Conservation (phyloP, 2,113 vertebrate genomes). For the Numenius arquata region DNA sequence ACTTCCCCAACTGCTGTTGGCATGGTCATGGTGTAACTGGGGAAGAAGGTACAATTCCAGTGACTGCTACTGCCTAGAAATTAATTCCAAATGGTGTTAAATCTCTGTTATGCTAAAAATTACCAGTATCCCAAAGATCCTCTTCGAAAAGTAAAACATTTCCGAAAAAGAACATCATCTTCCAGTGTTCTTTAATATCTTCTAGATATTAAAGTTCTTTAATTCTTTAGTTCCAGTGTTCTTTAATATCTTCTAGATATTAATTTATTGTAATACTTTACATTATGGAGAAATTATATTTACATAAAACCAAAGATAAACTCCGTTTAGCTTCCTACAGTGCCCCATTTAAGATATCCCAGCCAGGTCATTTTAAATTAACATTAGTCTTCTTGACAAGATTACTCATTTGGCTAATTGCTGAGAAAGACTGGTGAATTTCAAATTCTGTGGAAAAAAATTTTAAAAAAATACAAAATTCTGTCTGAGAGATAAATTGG, state of each 20-base stretch:
- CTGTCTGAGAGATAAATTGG: not conserved
- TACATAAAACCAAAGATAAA: not conserved
- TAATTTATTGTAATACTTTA: not conserved
- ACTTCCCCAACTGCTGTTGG: not conserved
- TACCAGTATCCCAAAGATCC: not conserved
- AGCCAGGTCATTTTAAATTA: not conserved
- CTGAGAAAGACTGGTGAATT: not conserved
- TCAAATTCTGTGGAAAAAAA: not conserved
- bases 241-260: no score
- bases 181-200: no score
- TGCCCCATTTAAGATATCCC: not conserved
- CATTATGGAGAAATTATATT: not conserved
- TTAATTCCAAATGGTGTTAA: not conserved
- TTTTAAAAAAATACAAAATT: not conserved
- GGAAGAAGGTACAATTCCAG: not conserved
- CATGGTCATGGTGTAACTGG: not conserved
- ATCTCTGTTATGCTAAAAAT: not conserved
- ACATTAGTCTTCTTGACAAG: not conserved
- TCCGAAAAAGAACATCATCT: not conserved
- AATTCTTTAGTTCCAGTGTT: no score
- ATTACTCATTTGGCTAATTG: not conserved
- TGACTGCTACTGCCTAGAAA: not conserved
- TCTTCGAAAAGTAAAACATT: not conserved
- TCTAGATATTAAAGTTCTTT: no score
- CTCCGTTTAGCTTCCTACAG: not conserved